Evolutionary conservation across 2,888 invertebrate species (phyloP).

Genomic region (Folsomia manolachei): DNA sequence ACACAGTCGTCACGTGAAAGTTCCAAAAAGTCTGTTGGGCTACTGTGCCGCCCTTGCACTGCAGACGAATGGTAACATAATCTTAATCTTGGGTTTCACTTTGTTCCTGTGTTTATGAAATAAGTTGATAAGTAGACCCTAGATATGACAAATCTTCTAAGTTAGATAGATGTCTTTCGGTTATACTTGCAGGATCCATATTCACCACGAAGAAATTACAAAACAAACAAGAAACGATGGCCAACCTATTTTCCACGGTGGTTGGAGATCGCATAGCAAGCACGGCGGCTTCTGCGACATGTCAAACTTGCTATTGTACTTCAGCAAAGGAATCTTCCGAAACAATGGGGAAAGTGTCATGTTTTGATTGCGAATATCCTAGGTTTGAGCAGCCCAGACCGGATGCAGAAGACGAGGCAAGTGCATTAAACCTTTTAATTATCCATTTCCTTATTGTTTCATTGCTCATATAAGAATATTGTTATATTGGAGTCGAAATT

Average conservation of each 20-base stretch:
- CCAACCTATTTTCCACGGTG: conserved; percentile 65
- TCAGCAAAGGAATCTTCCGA: conserved; percentile 62
- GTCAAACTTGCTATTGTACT: conserved; percentile 69
- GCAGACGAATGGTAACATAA: conserved; percentile 81
- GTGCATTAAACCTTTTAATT: background rate
- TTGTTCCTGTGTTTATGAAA: too few relatives aligned
- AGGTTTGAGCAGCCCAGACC: conserved; percentile 39
- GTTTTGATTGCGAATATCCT: conserved; percentile 63
- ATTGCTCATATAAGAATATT: background rate
- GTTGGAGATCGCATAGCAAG: conserved; percentile 66
- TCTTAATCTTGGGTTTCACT: too few relatives aligned
- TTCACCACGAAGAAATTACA: conserved; percentile 64
- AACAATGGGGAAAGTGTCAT: conserved; percentile 66
- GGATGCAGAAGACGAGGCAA: conserved; percentile 18
- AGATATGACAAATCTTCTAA: too few relatives aligned
- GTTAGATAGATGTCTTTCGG: too few relatives aligned
- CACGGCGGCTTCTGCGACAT: conserved; percentile 62
- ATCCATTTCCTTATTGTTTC: background rate
- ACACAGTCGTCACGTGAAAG: conserved; percentile 68
- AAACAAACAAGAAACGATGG: conserved; percentile 59
- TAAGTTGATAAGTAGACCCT: too few relatives aligned
- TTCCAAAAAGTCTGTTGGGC: conserved; percentile 73
- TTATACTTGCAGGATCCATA: conserved; percentile 58
- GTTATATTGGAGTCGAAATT: background rate
- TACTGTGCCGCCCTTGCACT: conserved; percentile 76